Conservation (phyloP, 1,140 invertebrate species). For the Stratiolaelaps scimitus region DNA sequence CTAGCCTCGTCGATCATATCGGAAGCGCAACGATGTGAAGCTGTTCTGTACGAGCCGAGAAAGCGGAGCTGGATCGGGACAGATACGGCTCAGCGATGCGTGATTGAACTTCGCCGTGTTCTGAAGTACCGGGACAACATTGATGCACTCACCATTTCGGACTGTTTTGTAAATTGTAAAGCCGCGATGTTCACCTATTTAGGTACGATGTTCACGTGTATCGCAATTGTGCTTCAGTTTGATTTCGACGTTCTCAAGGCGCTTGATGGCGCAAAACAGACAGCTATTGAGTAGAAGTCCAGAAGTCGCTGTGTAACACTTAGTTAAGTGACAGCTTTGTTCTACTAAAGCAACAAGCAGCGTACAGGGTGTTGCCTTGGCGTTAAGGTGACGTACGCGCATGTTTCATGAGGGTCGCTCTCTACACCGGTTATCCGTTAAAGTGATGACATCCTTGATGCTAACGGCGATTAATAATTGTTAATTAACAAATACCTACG, state of each 20-base stretch:
- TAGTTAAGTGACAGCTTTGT: too few relatives aligned
- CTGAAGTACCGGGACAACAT: conserved; percentile 5
- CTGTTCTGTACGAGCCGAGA: background rate
- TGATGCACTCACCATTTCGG: conserved; percentile 5
- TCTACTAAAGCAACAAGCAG: too few relatives aligned
- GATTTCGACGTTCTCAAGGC: conserved; percentile 14
- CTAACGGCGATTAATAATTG: too few relatives aligned
- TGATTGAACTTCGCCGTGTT: background rate
- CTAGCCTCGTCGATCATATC: background rate
- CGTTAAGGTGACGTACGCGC: too few relatives aligned
- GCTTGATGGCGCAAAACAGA: background rate
- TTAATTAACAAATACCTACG: too few relatives aligned
- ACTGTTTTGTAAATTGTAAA: conserved; percentile 14
- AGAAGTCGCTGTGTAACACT: too few relatives aligned
- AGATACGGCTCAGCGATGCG: background rate
- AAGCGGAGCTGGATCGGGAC: background rate
- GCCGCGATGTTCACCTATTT: conserved; percentile 10
- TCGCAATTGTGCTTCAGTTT: conserved; percentile 10
- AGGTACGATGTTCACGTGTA: conserved; percentile 12
- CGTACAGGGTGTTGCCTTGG: too few relatives aligned
- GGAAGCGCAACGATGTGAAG: background rate
- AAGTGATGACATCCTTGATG: too few relatives aligned
- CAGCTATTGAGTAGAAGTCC: too few relatives aligned
- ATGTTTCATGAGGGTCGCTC: too few relatives aligned
- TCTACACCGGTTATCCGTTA: too few relatives aligned